Conservation (phyloP, 2,797 vertebrate species). For the Orientallactaga sibirica region DNA sequence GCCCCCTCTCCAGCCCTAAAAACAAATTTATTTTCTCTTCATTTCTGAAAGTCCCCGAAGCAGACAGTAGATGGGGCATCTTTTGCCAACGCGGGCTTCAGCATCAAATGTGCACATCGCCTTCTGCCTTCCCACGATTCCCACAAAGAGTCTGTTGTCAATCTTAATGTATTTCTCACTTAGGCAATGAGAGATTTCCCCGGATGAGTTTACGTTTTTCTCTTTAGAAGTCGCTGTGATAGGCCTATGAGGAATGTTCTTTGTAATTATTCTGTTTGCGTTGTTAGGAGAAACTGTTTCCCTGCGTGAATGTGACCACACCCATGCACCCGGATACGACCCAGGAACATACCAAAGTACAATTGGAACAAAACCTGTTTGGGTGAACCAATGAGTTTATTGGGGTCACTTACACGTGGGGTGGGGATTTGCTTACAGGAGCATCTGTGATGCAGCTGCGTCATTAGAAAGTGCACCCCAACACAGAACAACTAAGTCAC, state of each 20-base stretch:
- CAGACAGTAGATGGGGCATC: not conserved
- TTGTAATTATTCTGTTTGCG: conserved; percentile 4
- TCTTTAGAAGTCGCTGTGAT: not conserved
- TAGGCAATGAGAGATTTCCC: not conserved
- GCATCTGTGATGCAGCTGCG: too few relatives aligned
- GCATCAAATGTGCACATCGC: not conserved
- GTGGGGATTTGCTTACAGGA: too few relatives aligned
- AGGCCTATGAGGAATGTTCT: not conserved
- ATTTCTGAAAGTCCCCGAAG: conserved; percentile 15
- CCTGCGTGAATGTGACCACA: too few relatives aligned
- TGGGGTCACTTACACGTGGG: too few relatives aligned
- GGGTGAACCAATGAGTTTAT: too few relatives aligned
- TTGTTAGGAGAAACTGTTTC: too few relatives aligned
- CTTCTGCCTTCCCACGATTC: conserved; percentile 22
- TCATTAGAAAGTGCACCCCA: too few relatives aligned
- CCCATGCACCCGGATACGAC: too few relatives aligned
- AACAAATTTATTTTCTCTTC: conserved; percentile 42
- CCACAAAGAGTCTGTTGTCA: not conserved
- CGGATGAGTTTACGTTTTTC: not conserved
- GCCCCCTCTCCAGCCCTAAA: not conserved
- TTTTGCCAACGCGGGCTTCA: not conserved
- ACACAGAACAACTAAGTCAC: too few relatives aligned
- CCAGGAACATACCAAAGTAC: too few relatives aligned
- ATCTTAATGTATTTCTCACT: not conserved
- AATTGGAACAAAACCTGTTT: too few relatives aligned